Base-by-base conservation (phyloP, 2,888 invertebrate genomes). In the Drosophila austrosaltans region DNA sequence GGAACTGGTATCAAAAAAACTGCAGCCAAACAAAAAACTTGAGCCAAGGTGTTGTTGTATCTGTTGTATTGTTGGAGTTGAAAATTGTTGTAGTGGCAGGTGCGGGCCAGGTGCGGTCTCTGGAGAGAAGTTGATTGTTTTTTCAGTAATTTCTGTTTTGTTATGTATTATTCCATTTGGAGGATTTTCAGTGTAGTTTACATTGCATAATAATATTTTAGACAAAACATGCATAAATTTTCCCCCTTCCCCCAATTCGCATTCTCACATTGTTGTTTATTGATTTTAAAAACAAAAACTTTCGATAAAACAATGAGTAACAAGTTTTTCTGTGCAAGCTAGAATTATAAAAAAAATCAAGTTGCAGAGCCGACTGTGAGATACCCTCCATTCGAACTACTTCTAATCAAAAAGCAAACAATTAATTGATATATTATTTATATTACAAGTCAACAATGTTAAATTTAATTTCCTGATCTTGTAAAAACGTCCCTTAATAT, bases 121-220 rank as follows among this genome's bases (percentile, higher is more conserved):
- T 81, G 63, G 57, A 39, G 10, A 70, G 81, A 84, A 84, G 81
- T 83, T 84, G 73, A 75, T 74, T 81, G 82, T 79, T 78, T 68
- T 79, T 69, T 61, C 69, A 75, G 72, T 78, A 75, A 75, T 72
- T 79, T 69, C 32, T 10, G 57, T 59, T 53, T 53, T 22, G n/a
- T 48, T 22, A 25, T 58, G 30, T 30, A 57, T 57, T 57, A 57
- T 72, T 62, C 48, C 53, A 53, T 57, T 53, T 36, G n/a, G 16
- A 54, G 62, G 61, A 66, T 63, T 62, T 20, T 10, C 28, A 36
- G 32, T 57, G 39, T 57, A 57, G 57, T 72, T 66, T 70, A 57
- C 61, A 71, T 72, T 71, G 70, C 61, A 66, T 58, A 62, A 58
- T 62, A 54, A 61, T 44, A 58, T 22, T 30, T 42, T 20, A 44